Conservation (phyloP, 1,140 invertebrate species). For the Pseudomyrmex cubaensis region DNA sequence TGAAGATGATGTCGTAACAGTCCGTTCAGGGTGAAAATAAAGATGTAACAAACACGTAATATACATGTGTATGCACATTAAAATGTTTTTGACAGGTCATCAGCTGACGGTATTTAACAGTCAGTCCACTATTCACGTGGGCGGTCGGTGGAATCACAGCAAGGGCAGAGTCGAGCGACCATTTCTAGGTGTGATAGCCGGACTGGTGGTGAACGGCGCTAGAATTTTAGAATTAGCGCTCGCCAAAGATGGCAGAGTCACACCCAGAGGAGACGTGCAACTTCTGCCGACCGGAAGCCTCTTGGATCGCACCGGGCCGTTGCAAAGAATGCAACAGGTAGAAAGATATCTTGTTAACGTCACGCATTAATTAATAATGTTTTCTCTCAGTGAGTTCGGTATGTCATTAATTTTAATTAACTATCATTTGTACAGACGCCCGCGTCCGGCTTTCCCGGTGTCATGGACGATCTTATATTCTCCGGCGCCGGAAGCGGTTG, state of each 20-base stretch:
- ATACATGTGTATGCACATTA: no score
- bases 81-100: conserved; percentile 87
- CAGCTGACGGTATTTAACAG: conserved; percentile 96
- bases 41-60: no score
- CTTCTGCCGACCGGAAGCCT: conserved; percentile 88
- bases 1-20: no score
- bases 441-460: conserved; percentile 91
- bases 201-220: conserved; percentile 94
- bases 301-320: conserved; percentile 89
- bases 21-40: no score
- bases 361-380: no score
- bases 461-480: conserved; percentile 94
- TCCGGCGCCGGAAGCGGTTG: conserved; percentile 95
- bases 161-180: conserved; percentile 90
- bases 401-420: not conserved
- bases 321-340: conserved; percentile 94
- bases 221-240: conserved; percentile 94
- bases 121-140: conserved; percentile 95
- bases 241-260: conserved; percentile 90
- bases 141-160: conserved; percentile 91
- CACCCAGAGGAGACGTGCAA: conserved; percentile 90
- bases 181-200: conserved; percentile 94
- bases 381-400: not conserved
- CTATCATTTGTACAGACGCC: conserved; percentile 88
- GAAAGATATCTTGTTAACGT: conserved; percentile 20